Conservation (phyloP, 2,888 invertebrate genomes). For the Philaethria dido region DNA sequence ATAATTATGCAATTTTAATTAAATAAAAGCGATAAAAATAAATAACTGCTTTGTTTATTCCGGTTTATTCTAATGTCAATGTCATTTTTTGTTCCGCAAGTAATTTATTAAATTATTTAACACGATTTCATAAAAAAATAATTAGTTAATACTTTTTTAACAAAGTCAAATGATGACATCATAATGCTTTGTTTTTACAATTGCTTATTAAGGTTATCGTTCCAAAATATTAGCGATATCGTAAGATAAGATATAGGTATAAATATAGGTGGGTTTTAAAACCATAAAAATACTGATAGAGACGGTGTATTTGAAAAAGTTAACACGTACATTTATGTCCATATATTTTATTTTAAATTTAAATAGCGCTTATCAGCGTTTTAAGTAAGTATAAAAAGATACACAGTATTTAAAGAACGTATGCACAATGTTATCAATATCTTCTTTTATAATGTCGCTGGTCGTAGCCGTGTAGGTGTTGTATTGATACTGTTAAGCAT, state of each 20-base stretch:
- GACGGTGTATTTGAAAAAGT: not conserved
- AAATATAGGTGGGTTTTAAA: conserved; percentile 27
- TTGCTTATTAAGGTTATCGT: conserved; percentile 41
- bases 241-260: conserved; percentile 42
- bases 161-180: not conserved
- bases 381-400: too few species aligned
- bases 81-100: not conserved
- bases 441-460: conserved; percentile 3
- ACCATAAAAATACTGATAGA: conserved; percentile 31
- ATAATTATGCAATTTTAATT: not conserved
- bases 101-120: not conserved
- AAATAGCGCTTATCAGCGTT: too few species aligned
- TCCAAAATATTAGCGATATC: conserved; percentile 34
- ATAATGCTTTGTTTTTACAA: conserved; percentile 25
- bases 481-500: not conserved
- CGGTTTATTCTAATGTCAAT: not conserved
- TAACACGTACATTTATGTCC: not conserved
- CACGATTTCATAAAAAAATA: conserved; percentile 4
- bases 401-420: too few species aligned
- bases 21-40: not conserved
- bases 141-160: not conserved
- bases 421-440: not conserved
- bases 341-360: not conserved
- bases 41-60: not conserved
- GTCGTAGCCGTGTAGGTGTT: conserved; percentile 6